Conservation (phyloP, 2,113 vertebrate genomes). For the Cebidichthys violaceus region DNA sequence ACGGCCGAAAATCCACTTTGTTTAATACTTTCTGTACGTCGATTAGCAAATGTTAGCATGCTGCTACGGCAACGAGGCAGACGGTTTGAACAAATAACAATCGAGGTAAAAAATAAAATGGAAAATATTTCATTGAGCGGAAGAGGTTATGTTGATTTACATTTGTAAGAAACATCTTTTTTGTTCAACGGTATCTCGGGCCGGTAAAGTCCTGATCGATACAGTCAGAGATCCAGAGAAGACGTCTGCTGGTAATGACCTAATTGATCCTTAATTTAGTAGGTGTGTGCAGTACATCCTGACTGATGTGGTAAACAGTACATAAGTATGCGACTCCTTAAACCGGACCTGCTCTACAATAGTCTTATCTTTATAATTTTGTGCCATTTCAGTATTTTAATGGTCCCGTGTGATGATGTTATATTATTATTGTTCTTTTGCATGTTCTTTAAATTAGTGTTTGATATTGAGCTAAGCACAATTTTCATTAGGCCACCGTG, state of each 20-base stretch:
- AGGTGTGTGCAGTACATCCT: not conserved
- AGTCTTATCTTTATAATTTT: not conserved
- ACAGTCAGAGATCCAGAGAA: not conserved
- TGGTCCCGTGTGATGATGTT: not conserved
- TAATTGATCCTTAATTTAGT: not conserved
- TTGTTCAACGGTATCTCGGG: not conserved
- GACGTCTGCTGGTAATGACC: not conserved
- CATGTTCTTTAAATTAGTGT: not conserved
- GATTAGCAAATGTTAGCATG: not conserved
- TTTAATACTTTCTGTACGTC: not conserved
- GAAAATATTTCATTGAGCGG: not conserved
- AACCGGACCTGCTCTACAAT: not conserved
- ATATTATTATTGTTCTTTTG: not conserved
- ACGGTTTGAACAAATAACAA: not conserved
- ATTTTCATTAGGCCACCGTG: not conserved
- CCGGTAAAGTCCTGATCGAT: not conserved
- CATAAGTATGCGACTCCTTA: not conserved
- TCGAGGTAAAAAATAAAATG: not conserved
- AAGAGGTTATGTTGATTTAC: not conserved
- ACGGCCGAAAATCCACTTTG: not conserved
- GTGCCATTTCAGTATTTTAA: not conserved
- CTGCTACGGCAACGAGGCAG: no score
- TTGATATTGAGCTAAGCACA: not conserved
- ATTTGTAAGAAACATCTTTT: not conserved
- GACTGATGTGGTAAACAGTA: not conserved